Evolutionary conservation across 1,140 invertebrate genomes (phyloP).

Genomic region (Ceratina japonica): DNA sequence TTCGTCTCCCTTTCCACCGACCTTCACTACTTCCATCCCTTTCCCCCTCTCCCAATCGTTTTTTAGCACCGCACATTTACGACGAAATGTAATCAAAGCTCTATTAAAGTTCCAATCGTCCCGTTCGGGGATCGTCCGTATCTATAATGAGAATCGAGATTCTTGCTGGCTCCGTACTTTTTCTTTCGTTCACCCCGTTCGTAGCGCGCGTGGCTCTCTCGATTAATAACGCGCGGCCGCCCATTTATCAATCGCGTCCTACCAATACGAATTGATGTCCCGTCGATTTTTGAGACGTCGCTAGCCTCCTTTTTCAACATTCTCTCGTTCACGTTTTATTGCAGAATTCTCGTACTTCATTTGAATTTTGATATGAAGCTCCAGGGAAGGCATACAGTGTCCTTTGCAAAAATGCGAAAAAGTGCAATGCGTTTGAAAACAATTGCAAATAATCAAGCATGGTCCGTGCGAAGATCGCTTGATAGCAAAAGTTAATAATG

Average conservation of each 20-base stretch:
- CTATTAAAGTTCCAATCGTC: constrained; percentile 63
- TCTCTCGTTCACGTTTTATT: neutral
- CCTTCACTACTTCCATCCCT: constrained; percentile 11
- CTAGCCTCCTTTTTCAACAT: neutral
- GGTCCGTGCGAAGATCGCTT: too few relatives aligned
- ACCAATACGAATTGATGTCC: neutral
- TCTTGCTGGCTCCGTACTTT: constrained; percentile 25
- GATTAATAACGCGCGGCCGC: constrained; percentile 49
- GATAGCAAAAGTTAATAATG: too few relatives aligned
- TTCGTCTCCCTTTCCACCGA: constrained; percentile 30
- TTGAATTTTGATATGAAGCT: neutral
- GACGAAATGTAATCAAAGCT: constrained; percentile 52
- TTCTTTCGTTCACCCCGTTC: neutral
- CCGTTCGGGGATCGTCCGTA: constrained; percentile 52
- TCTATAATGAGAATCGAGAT: constrained; percentile 69
- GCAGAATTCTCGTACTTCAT: neutral
- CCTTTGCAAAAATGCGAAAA: too few relatives aligned
- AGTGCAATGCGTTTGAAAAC: too few relatives aligned
- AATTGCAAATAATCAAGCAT: too few relatives aligned
- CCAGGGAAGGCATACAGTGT: too few relatives aligned
- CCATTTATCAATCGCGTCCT: constrained; percentile 60
- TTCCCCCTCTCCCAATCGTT: neutral
- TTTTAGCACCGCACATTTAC: constrained; percentile 43
- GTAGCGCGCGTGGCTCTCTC: constrained; percentile 46
- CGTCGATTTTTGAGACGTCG: constrained; percentile 20